A percentile compares a stretch with the other conserved stretches of the same genome.
phyloP scores from a whole-genome alignment of 2,113 vertebrate genomes.

The Oreocharis arfaki region DNA sequence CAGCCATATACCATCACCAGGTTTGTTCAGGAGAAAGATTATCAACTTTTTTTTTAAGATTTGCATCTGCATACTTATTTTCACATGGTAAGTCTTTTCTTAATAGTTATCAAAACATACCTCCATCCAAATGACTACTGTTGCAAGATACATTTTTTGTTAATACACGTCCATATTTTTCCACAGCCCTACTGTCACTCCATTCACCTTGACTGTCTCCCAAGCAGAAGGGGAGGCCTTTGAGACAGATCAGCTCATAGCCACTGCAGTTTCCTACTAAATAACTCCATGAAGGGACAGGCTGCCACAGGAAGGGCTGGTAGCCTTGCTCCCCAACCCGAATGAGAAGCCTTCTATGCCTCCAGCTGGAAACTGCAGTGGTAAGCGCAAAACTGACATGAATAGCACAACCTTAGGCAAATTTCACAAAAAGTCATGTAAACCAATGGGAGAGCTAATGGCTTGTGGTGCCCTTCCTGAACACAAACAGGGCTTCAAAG shows the following conservation, averaged over 20 bases:
- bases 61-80: neutral
- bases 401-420: neutral
- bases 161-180: neutral
- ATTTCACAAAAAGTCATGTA: neutral
- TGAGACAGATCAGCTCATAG: neutral
- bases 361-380: neutral
- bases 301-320: neutral
- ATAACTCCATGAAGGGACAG: rapidly evolving
- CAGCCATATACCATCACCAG: neutral
- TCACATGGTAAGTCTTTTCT: neutral
- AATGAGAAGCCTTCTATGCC: neutral
- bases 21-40: neutral
- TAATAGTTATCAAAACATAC: neutral
- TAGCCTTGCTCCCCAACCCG: rapidly evolving
- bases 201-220: rapidly evolving
- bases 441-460: neutral
- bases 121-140: neutral
- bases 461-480: neutral
- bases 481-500: neutral
- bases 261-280: neutral
- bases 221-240: neutral
- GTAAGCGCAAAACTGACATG: neutral
- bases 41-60: neutral
- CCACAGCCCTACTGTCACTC: neutral
- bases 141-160: neutral